phyloP scores from a whole-genome alignment of 2,113 vertebrate species.

The Pterocles gutturalis region DNA sequence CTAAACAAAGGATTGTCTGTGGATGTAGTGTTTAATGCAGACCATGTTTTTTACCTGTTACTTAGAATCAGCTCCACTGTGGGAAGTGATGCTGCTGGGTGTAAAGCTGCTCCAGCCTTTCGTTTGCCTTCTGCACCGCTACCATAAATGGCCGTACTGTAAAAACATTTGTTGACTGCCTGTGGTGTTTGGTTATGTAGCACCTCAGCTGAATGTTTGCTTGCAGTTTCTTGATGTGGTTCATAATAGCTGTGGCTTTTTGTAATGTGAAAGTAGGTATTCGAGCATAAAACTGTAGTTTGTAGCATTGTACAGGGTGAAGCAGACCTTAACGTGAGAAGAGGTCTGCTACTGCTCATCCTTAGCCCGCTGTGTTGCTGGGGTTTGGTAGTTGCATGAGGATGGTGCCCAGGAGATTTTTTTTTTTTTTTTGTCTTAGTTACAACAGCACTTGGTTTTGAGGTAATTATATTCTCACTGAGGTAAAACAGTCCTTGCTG shows the following conservation, averaged over 20 bases:
- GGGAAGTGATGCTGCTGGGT: neutral
- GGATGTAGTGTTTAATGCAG: neutral
- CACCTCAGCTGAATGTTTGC: conserved; percentile 61
- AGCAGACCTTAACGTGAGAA: neutral
- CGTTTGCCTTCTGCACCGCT: neutral
- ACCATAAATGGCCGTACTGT: conserved; percentile 47
- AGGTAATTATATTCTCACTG: neutral
- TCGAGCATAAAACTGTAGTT: conserved; percentile 28
- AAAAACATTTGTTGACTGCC: neutral
- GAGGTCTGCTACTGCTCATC: neutral
- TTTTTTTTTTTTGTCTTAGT: neutral
- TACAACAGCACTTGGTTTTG: neutral
- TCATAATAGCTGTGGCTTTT: conserved; percentile 70
- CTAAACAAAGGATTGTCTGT: rapidly evolving
- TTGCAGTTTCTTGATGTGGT: conserved; percentile 74
- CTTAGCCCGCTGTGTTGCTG: neutral
- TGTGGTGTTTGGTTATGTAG: neutral
- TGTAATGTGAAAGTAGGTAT: conserved; percentile 33
- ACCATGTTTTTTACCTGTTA: neutral
- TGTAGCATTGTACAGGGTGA: neutral
- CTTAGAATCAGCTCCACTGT: neutral
- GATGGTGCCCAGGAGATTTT: neutral
- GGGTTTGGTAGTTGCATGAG: neutral
- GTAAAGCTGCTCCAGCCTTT: neutral
- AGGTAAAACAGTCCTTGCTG: neutral